These are phyloP conservation scores for Drosophila pallidifrons DNA, from an alignment of 1,140 invertebrate genomes.

Conservation along the genomic window DNA sequence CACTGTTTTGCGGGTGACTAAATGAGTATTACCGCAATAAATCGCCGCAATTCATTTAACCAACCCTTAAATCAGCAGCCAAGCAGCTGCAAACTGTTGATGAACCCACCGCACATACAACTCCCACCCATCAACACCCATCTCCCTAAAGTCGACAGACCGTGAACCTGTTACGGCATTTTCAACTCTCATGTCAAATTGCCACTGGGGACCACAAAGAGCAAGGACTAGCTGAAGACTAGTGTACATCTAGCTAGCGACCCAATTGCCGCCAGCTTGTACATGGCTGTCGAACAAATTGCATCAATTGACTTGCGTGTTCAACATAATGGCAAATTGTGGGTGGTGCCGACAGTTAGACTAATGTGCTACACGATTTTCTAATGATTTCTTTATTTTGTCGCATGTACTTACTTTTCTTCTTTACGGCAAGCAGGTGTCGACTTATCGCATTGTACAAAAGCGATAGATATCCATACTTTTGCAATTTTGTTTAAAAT, in stretches of 20 bases:
- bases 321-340: conserved; percentile 81
- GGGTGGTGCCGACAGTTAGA: conserved; percentile 70
- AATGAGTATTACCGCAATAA: conserved; percentile 84
- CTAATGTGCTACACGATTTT: conserved; percentile 80
- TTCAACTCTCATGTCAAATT: conserved; percentile 71
- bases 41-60: conserved; percentile 82
- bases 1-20: conserved; percentile 60
- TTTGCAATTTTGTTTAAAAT: background rate
- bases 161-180: conserved; percentile 80
- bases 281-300: conserved; percentile 73
- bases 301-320: conserved; percentile 84
- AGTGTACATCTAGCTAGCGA: conserved; percentile 5
- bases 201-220: conserved; percentile 69
- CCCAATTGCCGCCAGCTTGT: conserved; percentile 69
- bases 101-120: conserved; percentile 43
- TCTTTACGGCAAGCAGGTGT: conserved; percentile 37
- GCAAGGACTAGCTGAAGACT: conserved; percentile 28
- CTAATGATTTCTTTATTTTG: conserved; percentile 77
- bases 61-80: conserved; percentile 75
- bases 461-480: background rate
- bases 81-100: conserved; percentile 77
- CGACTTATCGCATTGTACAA: background rate
- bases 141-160: conserved; percentile 62
- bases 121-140: conserved; percentile 19
- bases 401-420: conserved; percentile 9